A percentile compares a stretch with the other conserved stretches of the same genome.
Conservation (phyloP, 2,888 invertebrate species). For the Brassicogethes aeneus region DNA sequence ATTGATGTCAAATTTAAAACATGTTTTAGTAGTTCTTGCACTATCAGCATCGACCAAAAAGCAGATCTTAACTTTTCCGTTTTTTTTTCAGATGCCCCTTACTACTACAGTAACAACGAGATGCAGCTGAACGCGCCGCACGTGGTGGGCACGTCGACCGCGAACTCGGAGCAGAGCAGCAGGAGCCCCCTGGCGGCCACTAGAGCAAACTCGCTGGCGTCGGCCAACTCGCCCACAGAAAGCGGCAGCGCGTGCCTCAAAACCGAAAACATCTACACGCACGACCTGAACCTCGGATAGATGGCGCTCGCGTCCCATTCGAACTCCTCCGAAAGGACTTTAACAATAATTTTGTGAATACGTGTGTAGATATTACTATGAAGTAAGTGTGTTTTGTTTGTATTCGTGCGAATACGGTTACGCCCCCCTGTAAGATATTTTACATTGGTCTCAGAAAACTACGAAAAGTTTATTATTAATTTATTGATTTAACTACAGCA, state of each 20-base stretch:
- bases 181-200: slow-evolving; percentile 63
- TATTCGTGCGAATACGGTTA: slow-evolving; percentile 12
- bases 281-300: slow-evolving; percentile 33
- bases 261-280: slow-evolving; percentile 42
- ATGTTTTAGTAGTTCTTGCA: too few relatives aligned
- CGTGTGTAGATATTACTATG: slow-evolving; percentile 23
- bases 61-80: too few relatives aligned
- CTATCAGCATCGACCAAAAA: too few relatives aligned
- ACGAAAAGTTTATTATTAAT: slow-evolving; percentile 36
- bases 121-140: slow-evolving; percentile 21
- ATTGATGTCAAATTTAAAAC: too few relatives aligned
- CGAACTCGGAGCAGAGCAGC: slow-evolving; percentile 48
- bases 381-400: slow-evolving; percentile 1
- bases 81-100: slow-evolving; percentile 49
- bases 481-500: slow-evolving; percentile 29
- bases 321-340: background rate
- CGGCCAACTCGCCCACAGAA: slow-evolving; percentile 59
- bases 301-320: slow-evolving; percentile 9
- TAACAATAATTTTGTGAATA: slow-evolving; percentile 15
- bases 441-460: slow-evolving; percentile 37
- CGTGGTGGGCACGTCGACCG: slow-evolving; percentile 2
- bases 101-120: slow-evolving; percentile 52
- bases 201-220: slow-evolving; percentile 59
- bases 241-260: slow-evolving; percentile 60
- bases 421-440: slow-evolving; percentile 15